phyloP scores from a whole-genome alignment of 2,113 vertebrate species.

The Semnornis frantzii region DNA sequence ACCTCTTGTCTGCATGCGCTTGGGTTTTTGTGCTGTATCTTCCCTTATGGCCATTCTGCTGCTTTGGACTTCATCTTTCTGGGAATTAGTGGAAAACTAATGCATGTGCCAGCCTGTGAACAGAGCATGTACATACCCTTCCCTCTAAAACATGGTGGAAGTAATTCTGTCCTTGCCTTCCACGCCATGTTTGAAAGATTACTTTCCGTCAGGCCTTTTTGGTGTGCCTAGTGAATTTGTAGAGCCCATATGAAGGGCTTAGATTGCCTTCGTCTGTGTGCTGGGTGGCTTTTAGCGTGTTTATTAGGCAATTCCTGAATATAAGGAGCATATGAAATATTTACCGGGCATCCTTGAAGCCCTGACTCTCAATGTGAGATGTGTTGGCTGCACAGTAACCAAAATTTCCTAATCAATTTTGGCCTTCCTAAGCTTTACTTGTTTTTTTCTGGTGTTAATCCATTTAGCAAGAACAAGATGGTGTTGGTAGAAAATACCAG shows the following conservation, averaged over 20 bases:
- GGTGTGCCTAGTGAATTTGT: accelerated
- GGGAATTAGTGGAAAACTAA: neutral
- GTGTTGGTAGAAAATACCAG: neutral
- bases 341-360: neutral
- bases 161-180: neutral
- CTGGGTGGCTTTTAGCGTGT: accelerated
- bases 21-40: neutral
- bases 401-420: accelerated
- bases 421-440: neutral
- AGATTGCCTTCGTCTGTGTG: accelerated
- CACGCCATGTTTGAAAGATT: accelerated
- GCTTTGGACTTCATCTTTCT: neutral
- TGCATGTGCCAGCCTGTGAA: accelerated
- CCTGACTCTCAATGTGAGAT: neutral
- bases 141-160: neutral
- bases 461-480: accelerated
- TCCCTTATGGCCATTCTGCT: accelerated
- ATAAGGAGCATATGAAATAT: accelerated
- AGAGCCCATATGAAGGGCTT: accelerated
- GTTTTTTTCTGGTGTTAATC: neutral
- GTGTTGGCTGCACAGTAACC: accelerated
- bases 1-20: accelerated
- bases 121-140: accelerated
- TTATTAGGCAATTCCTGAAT: neutral
- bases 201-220: neutral